Evolutionary conservation across 2,797 vertebrate species (phyloP), one percentile per base, ranked within the genome.

Genomic region (Carapus acus): DNA sequence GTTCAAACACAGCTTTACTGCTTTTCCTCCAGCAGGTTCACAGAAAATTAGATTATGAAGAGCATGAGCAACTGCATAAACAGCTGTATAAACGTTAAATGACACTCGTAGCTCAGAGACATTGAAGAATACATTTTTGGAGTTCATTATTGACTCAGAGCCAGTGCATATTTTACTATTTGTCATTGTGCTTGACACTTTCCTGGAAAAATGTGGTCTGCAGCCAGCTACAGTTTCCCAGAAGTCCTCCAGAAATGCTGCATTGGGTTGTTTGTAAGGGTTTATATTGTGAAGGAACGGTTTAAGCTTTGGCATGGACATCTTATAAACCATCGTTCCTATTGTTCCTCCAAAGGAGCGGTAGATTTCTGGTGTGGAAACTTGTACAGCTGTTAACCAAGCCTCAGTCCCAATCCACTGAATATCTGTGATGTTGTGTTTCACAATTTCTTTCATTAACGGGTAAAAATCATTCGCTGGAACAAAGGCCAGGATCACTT

Each of bases 71-170:
- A 88, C 62, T 20, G 86, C 82, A 81, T 90, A 88, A 29, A 87
- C 84, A 11, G 85, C 89, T 63, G 88, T 88, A 60, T 89, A 86
- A 5, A 90, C 88, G 61, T 88, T 89, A 42, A 89, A 89, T 15
- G 87, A 40, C 14, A 85, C 77, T 71, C 87, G 77, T 16, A 90
- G 69, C 52, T 91, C 64, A 50, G 81, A 77, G 42, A 88, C 80
- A 69, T 90, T 73, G n/a, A 88, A 87, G 54, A 88, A 89, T 13
- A 44, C 59, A 58, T 83, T 21, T 54, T 77, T 59, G n/a, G 65
- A 77, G 65, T 68, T 51, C n/a, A 61, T 69, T 20, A 81, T 47
- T n/a, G 75, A 79, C 72, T 83, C 77, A n/a, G 71, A 58, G 47
- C 87, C 88, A 18, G 48, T 77, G 63, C 89, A 90, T 24, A 34